Evolutionary conservation across 2,797 vertebrate species (phyloP).

Genomic region (Cuniculus paca): DNA sequence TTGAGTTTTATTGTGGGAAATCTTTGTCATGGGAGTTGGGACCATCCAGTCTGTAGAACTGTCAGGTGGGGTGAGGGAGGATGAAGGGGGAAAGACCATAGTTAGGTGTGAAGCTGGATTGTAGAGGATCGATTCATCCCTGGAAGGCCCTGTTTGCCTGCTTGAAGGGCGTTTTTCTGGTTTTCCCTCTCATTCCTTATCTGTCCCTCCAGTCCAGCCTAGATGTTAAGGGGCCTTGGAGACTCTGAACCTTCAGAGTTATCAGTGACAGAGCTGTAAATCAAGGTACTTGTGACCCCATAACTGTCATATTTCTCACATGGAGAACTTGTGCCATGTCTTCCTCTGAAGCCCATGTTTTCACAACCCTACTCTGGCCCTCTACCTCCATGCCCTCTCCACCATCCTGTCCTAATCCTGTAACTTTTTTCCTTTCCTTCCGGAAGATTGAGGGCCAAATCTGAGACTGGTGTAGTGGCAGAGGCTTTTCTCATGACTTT

Average conservation of each 20-base stretch:
- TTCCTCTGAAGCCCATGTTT: conserved; percentile 73
- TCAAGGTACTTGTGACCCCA: conserved; percentile 57
- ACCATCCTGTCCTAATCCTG: conserved; percentile 74
- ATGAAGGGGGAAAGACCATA: conserved; percentile 23
- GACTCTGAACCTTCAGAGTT: conserved; percentile 78
- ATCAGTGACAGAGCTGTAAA: conserved; percentile 72
- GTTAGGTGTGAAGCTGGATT: conserved; percentile 30
- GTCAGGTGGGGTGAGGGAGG: conserved; percentile 21
- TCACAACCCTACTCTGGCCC: conserved; percentile 49
- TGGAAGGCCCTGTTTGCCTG: conserved; percentile 38
- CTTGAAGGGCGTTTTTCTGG: conserved; percentile 67
- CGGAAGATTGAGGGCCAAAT: conserved; percentile 78
- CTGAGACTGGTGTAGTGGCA: conserved; percentile 74
- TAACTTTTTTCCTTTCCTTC: conserved; percentile 79
- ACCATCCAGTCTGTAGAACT: background rate
- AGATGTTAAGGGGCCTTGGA: conserved; percentile 71
- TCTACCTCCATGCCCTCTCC: background rate
- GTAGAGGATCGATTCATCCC: conserved; percentile 40
- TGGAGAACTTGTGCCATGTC: conserved; percentile 65
- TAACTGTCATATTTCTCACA: conserved; percentile 41
- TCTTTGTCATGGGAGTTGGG: background rate
- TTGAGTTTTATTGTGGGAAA: conserved; percentile 61
- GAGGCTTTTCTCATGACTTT: conserved; percentile 74
- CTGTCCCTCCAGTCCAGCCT: conserved; percentile 65
- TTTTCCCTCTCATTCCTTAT: conserved; percentile 70